These are phyloP conservation scores for Tetragonula clypearis DNA, from an alignment of 1,140 invertebrate genomes.

Conservation along the genomic window DNA sequence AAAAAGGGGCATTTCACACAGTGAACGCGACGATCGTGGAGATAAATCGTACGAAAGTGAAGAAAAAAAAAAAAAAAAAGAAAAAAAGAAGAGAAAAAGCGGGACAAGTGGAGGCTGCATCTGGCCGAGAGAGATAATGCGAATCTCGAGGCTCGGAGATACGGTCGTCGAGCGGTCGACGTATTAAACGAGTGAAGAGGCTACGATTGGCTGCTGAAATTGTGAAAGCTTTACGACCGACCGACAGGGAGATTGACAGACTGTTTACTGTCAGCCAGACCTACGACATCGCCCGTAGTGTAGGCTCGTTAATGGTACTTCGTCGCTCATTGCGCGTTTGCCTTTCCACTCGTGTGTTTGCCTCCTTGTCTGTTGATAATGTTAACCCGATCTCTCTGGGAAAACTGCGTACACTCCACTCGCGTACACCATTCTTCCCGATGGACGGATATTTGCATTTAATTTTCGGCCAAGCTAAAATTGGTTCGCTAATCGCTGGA, in stretches of 20 bases:
- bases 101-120: conserved; percentile 7
- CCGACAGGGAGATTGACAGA: conserved; percentile 40
- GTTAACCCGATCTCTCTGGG: conserved; percentile 14
- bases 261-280: conserved; percentile 36
- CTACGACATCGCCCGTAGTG: conserved; percentile 4
- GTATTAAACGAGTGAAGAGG: conserved; percentile 28
- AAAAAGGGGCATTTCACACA: conserved; percentile 3
- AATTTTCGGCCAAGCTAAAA: neutral
- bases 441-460: neutral
- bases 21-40: conserved; percentile 23
- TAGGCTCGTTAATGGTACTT: conserved; percentile 43
- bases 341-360: neutral
- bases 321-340: conserved; percentile 18
- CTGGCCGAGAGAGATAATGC: conserved; percentile 43
- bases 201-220: conserved; percentile 24
- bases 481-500: neutral
- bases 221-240: conserved; percentile 47
- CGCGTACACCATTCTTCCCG: neutral
- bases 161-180: neutral
- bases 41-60: conserved; percentile 34
- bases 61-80: neutral
- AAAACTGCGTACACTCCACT: neutral
- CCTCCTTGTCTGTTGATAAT: neutral
- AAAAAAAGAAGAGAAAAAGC: neutral
- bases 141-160: conserved; percentile 29